Evolutionary conservation across 2,797 vertebrate species (phyloP).

Genomic region (Valencia hispanica): DNA sequence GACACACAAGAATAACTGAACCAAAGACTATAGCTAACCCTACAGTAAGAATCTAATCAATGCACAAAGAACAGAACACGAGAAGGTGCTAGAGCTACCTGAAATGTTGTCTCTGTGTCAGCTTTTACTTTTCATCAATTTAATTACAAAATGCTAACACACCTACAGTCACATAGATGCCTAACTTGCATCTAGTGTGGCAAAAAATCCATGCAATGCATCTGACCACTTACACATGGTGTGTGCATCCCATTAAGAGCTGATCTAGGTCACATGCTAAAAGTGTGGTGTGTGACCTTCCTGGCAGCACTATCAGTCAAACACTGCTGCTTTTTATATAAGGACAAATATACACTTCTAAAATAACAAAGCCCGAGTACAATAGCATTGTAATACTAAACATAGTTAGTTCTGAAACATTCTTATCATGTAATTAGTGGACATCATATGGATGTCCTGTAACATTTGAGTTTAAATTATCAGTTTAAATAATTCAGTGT

Average conservation of each 20-base stretch:
- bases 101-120: not conserved
- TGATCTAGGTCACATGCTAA: constrained; percentile 15
- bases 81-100: too few species aligned
- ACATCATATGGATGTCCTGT: not conserved
- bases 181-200: not conserved
- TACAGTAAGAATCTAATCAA: too few species aligned
- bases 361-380: not conserved
- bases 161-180: not conserved
- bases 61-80: too few species aligned
- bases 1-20: too few species aligned
- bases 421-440: not conserved
- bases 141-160: not conserved
- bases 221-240: constrained; percentile 4
- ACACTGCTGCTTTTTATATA: constrained; percentile 34
- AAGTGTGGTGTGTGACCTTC: constrained; percentile 54
- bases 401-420: not conserved
- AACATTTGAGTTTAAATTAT: too few species aligned
- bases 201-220: constrained; percentile 1
- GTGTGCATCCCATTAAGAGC: constrained; percentile 9
- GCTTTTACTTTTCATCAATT: not conserved
- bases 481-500: not conserved
- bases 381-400: not conserved
- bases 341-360: constrained; percentile 45
- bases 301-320: constrained; percentile 42
- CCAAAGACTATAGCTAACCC: too few species aligned